These are phyloP conservation scores for Orthosia gothica DNA, from an alignment of 2,888 invertebrate genomes.

Conservation along the genomic window DNA sequence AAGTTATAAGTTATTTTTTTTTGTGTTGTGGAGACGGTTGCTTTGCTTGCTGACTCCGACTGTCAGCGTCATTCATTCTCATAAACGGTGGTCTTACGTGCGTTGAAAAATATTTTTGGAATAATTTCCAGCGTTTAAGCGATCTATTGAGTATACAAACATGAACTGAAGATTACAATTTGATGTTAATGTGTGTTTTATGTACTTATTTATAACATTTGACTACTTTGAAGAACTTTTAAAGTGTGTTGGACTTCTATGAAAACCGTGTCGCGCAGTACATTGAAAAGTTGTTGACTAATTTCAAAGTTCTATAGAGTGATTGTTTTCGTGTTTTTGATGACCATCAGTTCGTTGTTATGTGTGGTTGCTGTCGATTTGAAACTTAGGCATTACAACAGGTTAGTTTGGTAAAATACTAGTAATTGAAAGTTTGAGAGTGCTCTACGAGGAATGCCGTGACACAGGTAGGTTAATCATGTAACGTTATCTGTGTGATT, in stretches of 20 bases:
- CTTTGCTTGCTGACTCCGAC: constrained; percentile 59
- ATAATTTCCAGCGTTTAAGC: background rate
- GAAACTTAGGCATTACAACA: constrained; percentile 32
- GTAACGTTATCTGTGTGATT: constrained; percentile 65
- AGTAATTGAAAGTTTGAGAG: constrained; percentile 33
- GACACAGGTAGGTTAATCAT: constrained; percentile 64
- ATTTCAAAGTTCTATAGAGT: constrained; percentile 74
- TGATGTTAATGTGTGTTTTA: constrained; percentile 34
- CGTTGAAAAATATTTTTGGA: constrained; percentile 42
- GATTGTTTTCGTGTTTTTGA: constrained; percentile 70
- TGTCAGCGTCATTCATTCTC: constrained; percentile 76
- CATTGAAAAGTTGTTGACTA: constrained; percentile 84
- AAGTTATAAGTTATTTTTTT: constrained; percentile 36
- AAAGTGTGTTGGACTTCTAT: constrained; percentile 67
- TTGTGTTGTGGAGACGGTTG: constrained; percentile 61
- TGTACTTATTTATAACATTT: constrained; percentile 39
- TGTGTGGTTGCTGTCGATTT: constrained; percentile 40
- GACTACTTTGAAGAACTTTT: constrained; percentile 68
- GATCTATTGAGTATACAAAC: constrained; percentile 17
- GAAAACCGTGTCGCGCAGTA: constrained; percentile 72
- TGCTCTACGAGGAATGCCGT: constrained; percentile 47
- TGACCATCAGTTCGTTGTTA: constrained; percentile 53
- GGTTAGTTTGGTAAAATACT: constrained; percentile 48
- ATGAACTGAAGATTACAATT: constrained; percentile 26
- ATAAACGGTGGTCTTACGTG: constrained; percentile 48